Percentiles rank a stretch among this genome's conserved stretches.
These are phyloP conservation scores for Malurus leucopterus DNA, from an alignment of 2,797 vertebrate species.

Conservation along the genomic window DNA sequence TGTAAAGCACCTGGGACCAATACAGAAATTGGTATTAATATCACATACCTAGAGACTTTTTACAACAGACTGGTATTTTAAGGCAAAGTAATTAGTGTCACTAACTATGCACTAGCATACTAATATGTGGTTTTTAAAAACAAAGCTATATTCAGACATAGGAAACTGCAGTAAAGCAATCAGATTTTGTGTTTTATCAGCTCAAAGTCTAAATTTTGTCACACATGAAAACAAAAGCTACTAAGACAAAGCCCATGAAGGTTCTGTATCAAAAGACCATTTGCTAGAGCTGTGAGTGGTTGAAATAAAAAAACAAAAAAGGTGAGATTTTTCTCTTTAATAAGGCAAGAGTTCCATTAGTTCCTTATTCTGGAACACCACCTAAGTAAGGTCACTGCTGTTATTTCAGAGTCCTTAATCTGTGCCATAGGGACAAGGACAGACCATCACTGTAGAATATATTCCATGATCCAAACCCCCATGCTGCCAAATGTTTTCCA, in stretches of 20 bases:
- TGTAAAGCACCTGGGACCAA: not conserved
- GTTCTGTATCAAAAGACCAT: not conserved
- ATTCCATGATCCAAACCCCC: not conserved
- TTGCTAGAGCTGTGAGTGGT: not conserved
- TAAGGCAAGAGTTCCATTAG: not conserved
- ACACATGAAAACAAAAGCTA: not conserved
- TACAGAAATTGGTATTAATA: not conserved
- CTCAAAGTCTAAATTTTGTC: not conserved
- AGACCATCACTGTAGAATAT: not conserved
- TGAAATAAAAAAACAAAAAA: not conserved
- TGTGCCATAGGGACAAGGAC: not conserved
- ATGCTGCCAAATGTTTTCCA: not conserved
- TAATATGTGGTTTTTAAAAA: not conserved
- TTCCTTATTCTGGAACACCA: not conserved
- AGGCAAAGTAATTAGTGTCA: constrained; percentile 15
- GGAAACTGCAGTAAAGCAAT: not conserved
- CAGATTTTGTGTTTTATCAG: not conserved
- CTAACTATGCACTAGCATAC: not conserved
- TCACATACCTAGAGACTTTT: not conserved
- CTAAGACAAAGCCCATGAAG: not conserved
- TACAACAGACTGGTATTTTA: constrained; percentile 16
- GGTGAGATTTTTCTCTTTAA: not conserved
- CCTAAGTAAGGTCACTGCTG: not conserved
- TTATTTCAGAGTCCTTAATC: not conserved
- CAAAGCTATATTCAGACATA: not conserved